Conservation (phyloP, 2,888 invertebrate genomes). For the Marasmarcha lunaedactyla region DNA sequence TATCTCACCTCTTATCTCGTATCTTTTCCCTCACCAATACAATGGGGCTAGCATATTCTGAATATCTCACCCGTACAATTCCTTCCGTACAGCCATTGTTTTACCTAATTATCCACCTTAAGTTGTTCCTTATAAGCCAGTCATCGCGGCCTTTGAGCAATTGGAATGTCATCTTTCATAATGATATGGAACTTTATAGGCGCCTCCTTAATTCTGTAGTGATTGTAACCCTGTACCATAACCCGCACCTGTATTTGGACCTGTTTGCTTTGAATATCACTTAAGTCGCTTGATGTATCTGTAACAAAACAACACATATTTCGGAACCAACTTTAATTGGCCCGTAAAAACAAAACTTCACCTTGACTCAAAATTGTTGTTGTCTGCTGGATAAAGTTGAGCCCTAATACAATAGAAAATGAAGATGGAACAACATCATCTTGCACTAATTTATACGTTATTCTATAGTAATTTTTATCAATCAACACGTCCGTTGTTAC, state of each 20-base stretch:
- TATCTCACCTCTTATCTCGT: not conserved
- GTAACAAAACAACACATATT: not conserved
- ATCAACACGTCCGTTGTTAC: not conserved
- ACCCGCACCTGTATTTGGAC: slow-evolving; percentile 9
- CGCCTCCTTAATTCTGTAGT: slow-evolving; percentile 5
- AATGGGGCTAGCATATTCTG: slow-evolving; percentile 16
- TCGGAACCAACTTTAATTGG: not conserved
- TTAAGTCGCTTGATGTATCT: not conserved
- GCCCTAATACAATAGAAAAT: no score
- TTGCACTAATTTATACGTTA: no score
- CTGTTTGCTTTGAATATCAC: slow-evolving; percentile 2
- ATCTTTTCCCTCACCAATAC: slow-evolving; percentile 14
- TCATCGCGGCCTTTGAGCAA: no score
- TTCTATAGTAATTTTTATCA: not conserved
- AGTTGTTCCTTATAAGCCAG: no score
- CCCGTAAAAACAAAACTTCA: not conserved
- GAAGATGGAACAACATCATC: no score
- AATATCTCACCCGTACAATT: slow-evolving; percentile 11
- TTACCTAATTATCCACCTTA: slow-evolving; percentile 8
- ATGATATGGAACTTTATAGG: no score
- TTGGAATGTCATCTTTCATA: slow-evolving; percentile 8
- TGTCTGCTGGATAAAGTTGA: no score
- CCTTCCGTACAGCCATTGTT: slow-evolving; percentile 4
- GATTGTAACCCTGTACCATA: slow-evolving; percentile 11
- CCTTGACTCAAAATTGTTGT: not conserved